Base-by-base conservation (phyloP, 2,888 invertebrate species). In the Lepidocyrtinus sp. region DNA sequence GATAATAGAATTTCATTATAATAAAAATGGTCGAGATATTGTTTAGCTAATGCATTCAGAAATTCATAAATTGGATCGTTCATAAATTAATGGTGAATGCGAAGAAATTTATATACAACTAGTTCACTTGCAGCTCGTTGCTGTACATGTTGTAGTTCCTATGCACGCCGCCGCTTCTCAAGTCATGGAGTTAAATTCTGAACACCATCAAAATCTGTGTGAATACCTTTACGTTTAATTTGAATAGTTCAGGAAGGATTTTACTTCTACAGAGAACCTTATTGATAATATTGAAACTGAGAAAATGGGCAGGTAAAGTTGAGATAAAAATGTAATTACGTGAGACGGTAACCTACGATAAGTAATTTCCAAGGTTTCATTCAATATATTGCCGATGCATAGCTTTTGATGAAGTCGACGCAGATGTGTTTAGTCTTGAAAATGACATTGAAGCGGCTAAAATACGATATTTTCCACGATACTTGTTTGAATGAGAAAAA, bases 311-410 rank as follows among this genome's bases (percentile, higher is more conserved):
- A 55, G 55, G 55, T 55, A 55, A n/a, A n/a, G 3, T 9, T n/a
- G 2, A 55, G 55, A 55, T 55, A 55, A 55, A 55, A 55, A 55
- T n/a, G 55, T 55, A 55, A 55, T 55, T 55, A 55, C 55, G 17
- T 17, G 17, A 55, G 55, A 55, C 55, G n/a, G 55, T 55, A 55
- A 55, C 55, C 55, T 55, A 55, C 55, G 55, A 55, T 55, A 55
- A 55, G 55, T 3, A n/a, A 55, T 55, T 17, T 9, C 9, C 55
- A 55, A 55, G 55, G 55, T 17, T n/a, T 55, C n/a, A n/a, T n/a
- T n/a, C 55, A 55, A 55, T 55, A 55, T n/a, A 55, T 55, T 55
- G 55, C 5, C 5, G 17, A 7, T n/a, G 55, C n/a, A 15, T 12
- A 36, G 36, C 36, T 36, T 12, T n/a, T n/a, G 7, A 36, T 36